These are phyloP conservation scores for Molossus alvarezi DNA, from an alignment of 2,797 vertebrate species.

Conservation along the genomic window DNA sequence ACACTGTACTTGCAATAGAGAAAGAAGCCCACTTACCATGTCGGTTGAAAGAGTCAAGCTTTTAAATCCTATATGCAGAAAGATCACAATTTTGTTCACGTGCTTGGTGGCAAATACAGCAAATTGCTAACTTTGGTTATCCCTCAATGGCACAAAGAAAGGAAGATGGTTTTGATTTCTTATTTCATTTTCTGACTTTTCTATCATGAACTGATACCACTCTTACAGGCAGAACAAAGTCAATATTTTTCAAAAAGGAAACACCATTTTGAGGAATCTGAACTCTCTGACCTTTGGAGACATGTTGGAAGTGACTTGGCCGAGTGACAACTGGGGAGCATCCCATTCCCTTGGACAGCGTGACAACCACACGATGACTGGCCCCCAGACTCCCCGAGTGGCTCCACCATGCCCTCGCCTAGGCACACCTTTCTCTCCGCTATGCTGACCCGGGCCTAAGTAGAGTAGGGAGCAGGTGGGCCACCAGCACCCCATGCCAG, in stretches of 20 bases:
- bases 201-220: background rate
- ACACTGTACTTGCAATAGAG: background rate
- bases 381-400: background rate
- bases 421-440: background rate
- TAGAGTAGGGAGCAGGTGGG: background rate
- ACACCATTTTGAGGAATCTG: background rate
- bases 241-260: background rate
- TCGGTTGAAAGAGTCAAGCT: background rate
- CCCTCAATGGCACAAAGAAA: background rate
- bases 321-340: background rate
- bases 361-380: background rate
- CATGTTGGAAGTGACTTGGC: background rate
- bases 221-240: background rate
- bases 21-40: background rate
- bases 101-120: background rate
- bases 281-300: background rate
- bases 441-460: too few relatives aligned
- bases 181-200: background rate
- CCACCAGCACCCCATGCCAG: background rate
- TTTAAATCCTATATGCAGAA: background rate
- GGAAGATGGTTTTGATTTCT: background rate
- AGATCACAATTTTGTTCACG: background rate
- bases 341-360: background rate
- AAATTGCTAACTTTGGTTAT: background rate
- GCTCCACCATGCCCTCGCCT: background rate